Evolutionary conservation across 2,888 invertebrate species (phyloP).

Genomic region (Lasioglossum calceatum): DNA sequence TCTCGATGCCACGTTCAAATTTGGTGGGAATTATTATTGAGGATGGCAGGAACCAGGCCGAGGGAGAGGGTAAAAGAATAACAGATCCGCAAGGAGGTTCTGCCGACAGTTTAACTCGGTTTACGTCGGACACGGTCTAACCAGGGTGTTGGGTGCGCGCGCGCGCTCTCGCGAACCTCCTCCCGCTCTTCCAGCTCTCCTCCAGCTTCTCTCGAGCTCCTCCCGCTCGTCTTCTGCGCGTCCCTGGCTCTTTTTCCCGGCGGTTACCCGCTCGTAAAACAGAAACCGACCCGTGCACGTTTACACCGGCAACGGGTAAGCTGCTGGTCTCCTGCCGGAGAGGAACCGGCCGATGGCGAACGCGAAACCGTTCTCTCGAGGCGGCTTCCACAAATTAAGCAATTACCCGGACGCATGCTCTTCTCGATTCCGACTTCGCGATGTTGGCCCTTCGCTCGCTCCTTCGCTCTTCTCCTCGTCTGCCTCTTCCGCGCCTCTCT

Average conservation of each 20-base stretch:
- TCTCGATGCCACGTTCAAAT: neutral
- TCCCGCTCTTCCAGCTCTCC: neutral
- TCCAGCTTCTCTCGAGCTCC: neutral
- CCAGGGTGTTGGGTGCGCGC: slow-evolving; percentile 15
- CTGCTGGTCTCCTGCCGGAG: slow-evolving; percentile 13
- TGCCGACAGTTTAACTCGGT: slow-evolving; percentile 27
- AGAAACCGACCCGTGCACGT: slow-evolving; percentile 64
- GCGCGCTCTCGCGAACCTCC: neutral
- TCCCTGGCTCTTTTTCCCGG: slow-evolving; percentile 38
- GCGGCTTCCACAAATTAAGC: slow-evolving; percentile 82
- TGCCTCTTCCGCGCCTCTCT: neutral
- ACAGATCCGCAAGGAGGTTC: slow-evolving; percentile 1
- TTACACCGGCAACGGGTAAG: slow-evolving; percentile 54
- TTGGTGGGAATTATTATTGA: neutral
- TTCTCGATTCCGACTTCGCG: slow-evolving; percentile 48
- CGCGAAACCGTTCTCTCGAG: slow-evolving; percentile 59
- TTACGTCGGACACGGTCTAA: slow-evolving; percentile 17
- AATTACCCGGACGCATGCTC: slow-evolving; percentile 79
- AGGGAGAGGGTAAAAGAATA: neutral
- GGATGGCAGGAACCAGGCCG: neutral
- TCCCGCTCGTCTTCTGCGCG: neutral
- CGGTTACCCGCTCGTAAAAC: slow-evolving; percentile 81
- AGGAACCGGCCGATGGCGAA: slow-evolving; percentile 45
- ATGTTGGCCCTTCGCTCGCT: slow-evolving; percentile 30
- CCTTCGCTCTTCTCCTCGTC: slow-evolving; percentile 19